A percentile compares a stretch with the other conserved stretches of the same genome.
These are phyloP conservation scores for rabbit (Oryctolagus cuniculus) DNA, from an alignment of 2,113 vertebrate genomes.

Conservation along the genomic window DNA sequence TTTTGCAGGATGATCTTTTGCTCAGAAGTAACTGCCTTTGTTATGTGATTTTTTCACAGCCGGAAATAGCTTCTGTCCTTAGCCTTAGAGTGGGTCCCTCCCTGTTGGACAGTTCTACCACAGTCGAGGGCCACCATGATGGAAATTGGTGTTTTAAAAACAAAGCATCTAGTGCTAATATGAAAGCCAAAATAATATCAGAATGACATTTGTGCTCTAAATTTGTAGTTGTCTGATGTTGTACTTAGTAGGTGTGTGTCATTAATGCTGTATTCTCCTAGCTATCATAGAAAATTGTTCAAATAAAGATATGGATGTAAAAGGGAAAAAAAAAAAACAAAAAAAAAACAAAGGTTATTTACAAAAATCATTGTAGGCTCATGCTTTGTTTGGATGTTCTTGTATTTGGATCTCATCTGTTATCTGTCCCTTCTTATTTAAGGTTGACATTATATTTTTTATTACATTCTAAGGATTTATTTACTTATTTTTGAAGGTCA, in stretches of 20 bases:
- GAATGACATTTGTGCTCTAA: constrained; percentile 84
- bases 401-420: background rate
- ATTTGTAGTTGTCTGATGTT: constrained; percentile 92
- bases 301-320: constrained; percentile 93
- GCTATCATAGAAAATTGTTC: constrained; percentile 92
- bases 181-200: constrained; percentile 85
- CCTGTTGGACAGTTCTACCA: background rate
- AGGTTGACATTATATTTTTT: background rate
- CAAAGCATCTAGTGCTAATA: constrained; percentile 82
- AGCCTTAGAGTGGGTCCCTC: background rate
- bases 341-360: background rate
- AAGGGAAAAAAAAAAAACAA: too few relatives aligned
- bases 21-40: background rate
- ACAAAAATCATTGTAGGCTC: background rate
- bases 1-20: background rate
- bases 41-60: rapidly evolving
- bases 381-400: background rate
- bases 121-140: rapidly evolving
- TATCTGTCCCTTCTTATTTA: background rate
- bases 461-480: too few relatives aligned
- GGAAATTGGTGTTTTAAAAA: background rate
- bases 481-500: too few relatives aligned
- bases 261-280: constrained; percentile 92
- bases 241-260: constrained; percentile 93
- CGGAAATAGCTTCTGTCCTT: background rate